A percentile compares a stretch with the other conserved stretches of the same genome.
Evolutionary conservation across 2,888 invertebrate species (phyloP).

Genomic region (Mactromeris polynyma): DNA sequence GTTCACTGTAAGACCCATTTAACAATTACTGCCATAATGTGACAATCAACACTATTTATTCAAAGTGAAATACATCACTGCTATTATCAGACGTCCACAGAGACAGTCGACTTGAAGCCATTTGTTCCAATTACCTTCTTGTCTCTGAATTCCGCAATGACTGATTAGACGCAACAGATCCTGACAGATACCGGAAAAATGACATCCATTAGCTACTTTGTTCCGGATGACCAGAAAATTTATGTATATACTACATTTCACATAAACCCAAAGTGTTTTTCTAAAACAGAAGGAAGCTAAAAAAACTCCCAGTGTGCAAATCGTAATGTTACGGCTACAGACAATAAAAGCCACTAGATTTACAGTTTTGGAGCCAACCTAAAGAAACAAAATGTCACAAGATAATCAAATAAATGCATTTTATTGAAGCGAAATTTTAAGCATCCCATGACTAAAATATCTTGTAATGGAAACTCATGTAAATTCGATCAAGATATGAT

Average conservation of each 20-base stretch:
- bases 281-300: background rate
- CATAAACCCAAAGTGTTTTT: background rate
- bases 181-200: background rate
- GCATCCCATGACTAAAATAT: too few relatives aligned
- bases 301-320: too few relatives aligned
- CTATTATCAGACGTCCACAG: background rate
- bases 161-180: background rate
- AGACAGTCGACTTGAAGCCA: background rate
- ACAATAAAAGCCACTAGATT: too few relatives aligned
- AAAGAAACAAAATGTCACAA: too few relatives aligned
- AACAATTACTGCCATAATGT: background rate
- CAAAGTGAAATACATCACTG: background rate
- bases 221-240: background rate
- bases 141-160: slow-evolving; percentile 11
- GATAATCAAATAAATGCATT: too few relatives aligned
- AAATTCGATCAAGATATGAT: too few relatives aligned
- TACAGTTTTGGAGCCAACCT: too few relatives aligned
- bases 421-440: too few relatives aligned
- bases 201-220: slow-evolving; percentile 16
- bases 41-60: background rate
- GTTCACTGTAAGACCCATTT: background rate
- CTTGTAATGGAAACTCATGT: too few relatives aligned
- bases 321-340: too few relatives aligned
- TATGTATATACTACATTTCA: background rate
- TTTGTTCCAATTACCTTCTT: slow-evolving; percentile 88